Percentiles rank a stretch among this genome's conserved stretches.
These are phyloP conservation scores for Lanius collurio DNA, from an alignment of 2,113 vertebrate genomes.

Conservation along the genomic window DNA sequence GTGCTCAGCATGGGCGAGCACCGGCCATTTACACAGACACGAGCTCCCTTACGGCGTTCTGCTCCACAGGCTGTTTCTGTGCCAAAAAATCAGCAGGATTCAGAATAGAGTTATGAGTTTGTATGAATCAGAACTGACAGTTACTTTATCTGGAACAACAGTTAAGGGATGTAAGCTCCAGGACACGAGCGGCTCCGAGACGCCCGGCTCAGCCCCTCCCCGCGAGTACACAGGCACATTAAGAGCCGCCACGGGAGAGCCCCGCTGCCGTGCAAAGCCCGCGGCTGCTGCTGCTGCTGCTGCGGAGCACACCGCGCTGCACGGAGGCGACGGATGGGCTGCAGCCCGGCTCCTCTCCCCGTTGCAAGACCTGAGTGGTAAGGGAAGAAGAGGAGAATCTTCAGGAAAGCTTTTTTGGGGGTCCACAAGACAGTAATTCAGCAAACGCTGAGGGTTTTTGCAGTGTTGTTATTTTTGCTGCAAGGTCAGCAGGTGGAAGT, in stretches of 20 bases:
- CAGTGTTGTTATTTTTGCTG: background rate
- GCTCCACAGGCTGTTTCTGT: background rate
- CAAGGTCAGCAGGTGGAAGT: background rate
- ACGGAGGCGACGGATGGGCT: background rate
- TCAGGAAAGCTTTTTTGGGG: background rate
- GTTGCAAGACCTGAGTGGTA: accelerated
- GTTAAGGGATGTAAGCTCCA: constrained; percentile 7
- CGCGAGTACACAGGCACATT: background rate
- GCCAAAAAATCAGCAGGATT: constrained; percentile 16
- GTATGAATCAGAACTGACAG: constrained; percentile 47
- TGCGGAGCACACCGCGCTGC: background rate
- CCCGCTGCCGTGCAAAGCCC: background rate
- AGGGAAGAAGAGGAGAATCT: background rate
- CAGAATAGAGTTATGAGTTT: background rate
- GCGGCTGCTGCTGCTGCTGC: background rate
- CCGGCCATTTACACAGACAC: background rate
- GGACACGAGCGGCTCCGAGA: background rate
- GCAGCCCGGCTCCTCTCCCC: background rate
- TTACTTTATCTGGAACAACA: constrained; percentile 36
- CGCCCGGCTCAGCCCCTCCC: background rate
- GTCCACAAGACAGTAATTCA: background rate
- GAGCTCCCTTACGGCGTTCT: constrained; percentile 8
- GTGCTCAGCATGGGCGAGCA: accelerated
- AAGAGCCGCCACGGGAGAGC: background rate
- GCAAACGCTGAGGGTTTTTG: background rate